These are phyloP conservation scores for Nomada ruficornis DNA, from an alignment of 2,888 invertebrate species.

Conservation along the genomic window DNA sequence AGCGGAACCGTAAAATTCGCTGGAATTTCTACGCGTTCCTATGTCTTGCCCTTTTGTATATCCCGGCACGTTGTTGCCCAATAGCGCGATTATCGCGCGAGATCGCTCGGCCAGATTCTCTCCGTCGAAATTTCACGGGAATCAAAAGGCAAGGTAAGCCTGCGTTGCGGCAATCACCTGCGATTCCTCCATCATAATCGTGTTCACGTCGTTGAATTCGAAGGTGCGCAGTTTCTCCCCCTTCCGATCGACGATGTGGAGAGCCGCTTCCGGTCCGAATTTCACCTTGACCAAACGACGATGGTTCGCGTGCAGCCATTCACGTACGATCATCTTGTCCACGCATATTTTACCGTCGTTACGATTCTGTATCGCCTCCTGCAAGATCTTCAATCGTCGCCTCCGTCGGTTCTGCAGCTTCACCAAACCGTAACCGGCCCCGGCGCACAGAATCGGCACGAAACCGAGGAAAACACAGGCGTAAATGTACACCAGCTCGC, in stretches of 20 bases:
- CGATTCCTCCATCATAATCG: slow-evolving; percentile 95
- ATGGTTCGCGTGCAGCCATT: slow-evolving; percentile 97
- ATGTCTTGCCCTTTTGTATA: slow-evolving; percentile 1
- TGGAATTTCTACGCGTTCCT: slow-evolving; percentile 12
- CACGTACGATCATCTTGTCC: slow-evolving; percentile 96
- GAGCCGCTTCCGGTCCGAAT: slow-evolving; percentile 94
- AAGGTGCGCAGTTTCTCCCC: slow-evolving; percentile 95
- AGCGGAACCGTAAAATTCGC: neutral
- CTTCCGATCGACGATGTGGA: slow-evolving; percentile 95
- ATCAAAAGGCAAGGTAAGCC: slow-evolving; percentile 3
- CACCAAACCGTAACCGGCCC: slow-evolving; percentile 96
- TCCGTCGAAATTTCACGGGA: slow-evolving; percentile 23
- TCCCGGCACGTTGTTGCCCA: neutral
- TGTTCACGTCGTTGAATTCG: slow-evolving; percentile 90
- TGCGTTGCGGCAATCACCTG: slow-evolving; percentile 86
- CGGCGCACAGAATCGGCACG: slow-evolving; percentile 96
- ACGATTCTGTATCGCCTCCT: slow-evolving; percentile 89
- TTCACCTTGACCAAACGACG: slow-evolving; percentile 95
- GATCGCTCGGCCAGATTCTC: slow-evolving; percentile 22
- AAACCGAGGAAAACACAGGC: slow-evolving; percentile 96
- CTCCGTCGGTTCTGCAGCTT: slow-evolving; percentile 95
- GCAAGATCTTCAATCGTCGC: slow-evolving; percentile 92
- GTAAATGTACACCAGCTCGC: slow-evolving; percentile 98
- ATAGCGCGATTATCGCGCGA: slow-evolving; percentile 6
- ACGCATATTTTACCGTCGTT: slow-evolving; percentile 88